Base-by-base conservation (phyloP, 2,113 vertebrate species). In the Pseudopodoces humilis region DNA sequence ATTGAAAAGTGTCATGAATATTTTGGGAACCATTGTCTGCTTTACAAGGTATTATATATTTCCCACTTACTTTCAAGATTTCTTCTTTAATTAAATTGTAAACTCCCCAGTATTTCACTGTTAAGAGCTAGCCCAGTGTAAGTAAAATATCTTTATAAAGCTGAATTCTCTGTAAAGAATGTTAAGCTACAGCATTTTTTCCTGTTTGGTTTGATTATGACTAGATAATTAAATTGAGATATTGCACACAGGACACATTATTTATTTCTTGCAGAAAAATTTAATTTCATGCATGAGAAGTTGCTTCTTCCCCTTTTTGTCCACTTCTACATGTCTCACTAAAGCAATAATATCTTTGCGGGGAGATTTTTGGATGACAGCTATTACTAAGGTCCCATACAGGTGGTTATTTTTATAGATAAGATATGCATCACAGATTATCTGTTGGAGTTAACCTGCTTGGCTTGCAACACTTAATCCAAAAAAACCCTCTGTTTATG, bases 271-370 rank as follows among this genome's bases (percentile, higher is more conserved):
- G 50, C 31, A 69, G 43, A 88, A 85, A 90, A 79, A 76, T 6
- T 30, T 91, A 89, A 94, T 96, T 94, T 95, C 74, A 72, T 83
- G 86, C 77, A 75, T 96, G 69, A 84, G 58, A 96, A 87, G 62
- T 55, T 79, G 18, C 25, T 92, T 87, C 72, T 95, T 95, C 46
- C 35, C 4, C 13, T 94, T 93, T 95, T 84, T 82, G 64, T 87
- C 65, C 81, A 79, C 31, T 91, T 94, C 65, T 82, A 22, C 18
- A 39, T 76, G 53, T 92, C 37, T 89, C 49, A 89, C 39, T 79
- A 86, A 56, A 91, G 25, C 28, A 91, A 13, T 62, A 71, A 63
- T 75, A 68, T 77, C 63, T 31, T 90, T 46, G 11, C 41, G 52
- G 13, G 56, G 63, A 91, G 16, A 68, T 60, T 86, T 91, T 94